Base-by-base conservation (phyloP, 2,113 vertebrate species). In the Tricholaema leucomelas region DNA sequence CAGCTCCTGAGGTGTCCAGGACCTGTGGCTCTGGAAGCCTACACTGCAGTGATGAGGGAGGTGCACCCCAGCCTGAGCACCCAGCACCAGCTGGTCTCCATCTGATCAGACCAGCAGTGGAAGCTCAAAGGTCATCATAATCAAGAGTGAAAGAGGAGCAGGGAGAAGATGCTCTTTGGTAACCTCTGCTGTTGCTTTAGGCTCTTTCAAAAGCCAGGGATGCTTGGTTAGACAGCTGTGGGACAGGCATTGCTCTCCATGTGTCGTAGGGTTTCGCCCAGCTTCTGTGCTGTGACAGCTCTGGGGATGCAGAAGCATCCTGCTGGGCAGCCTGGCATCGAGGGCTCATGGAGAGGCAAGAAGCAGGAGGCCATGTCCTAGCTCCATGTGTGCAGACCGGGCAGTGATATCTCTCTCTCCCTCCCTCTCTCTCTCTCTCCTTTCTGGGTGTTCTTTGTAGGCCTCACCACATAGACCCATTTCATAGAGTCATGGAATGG, bases 51-150 rank as follows among this genome's bases (percentile, higher is more conserved):
- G 48, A 46, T 23, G 48, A 50, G 12, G 48, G 48, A 50, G 48
- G 48, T 24, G 12, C 48, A 24, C 48, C 48, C 48, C 48, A 23
- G 12, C 48, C 48, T 50, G 23, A 44, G 76, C 54, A 23, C 33
- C 8, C 7, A 5, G 56, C 5, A 14, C 44, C 13, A 46, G 9
- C 50, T 12, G n/a, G n/a, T n/a, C n/a, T n/a, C n/a, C n/a, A n/a
- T n/a, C n/a, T n/a, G 63, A 25, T 18, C 61, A 17, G 5, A 17
- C 6, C 56, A 35, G 44, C 31, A 28, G 19, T 17, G 24, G 3
- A 8, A 60, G 60, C 54, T 21, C 1, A 0, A 31, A 24, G 38
- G 48, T n/a, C 19, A 19, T 28, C 0, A 0, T 6, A 14, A 58
- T 20, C 27, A 59, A n/a, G 52, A 2, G 17, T 19, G 6, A 14